These are phyloP conservation scores for Acanthosepion lycidas DNA, from an alignment of 2,888 invertebrate genomes.

Conservation along the genomic window DNA sequence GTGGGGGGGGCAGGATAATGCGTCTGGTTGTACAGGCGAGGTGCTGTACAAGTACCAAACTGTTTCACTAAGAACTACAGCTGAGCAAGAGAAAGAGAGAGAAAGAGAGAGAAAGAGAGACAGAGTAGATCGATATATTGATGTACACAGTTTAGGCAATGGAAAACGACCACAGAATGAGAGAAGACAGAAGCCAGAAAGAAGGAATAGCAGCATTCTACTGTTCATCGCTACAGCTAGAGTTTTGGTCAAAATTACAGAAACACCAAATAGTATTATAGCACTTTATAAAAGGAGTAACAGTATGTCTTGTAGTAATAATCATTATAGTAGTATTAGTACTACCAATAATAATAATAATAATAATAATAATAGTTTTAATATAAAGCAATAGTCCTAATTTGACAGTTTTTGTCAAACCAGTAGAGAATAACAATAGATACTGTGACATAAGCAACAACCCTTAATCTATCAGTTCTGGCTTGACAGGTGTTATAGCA, in stretches of 20 bases:
- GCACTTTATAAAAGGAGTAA: neutral
- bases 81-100: neutral
- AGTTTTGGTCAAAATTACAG: neutral
- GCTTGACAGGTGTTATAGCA: neutral
- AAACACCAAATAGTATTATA: neutral
- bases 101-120: neutral
- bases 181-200: neutral
- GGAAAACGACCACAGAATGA: neutral
- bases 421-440: neutral
- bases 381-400: neutral
- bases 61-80: slow-evolving; percentile 12
- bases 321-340: neutral
- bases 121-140: neutral
- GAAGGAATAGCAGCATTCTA: neutral
- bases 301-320: neutral
- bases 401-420: neutral
- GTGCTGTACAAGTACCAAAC: slow-evolving; percentile 9
- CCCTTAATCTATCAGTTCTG: neutral
- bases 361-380: neutral
- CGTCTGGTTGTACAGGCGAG: neutral
- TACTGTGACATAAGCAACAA: neutral
- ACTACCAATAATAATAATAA: neutral
- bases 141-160: neutral
- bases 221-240: neutral
- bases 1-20: neutral